Percentiles rank a stretch among this genome's conserved stretches.
phyloP scores from a whole-genome alignment of 1,140 invertebrate genomes.

The Teleogryllus occipitalis region DNA sequence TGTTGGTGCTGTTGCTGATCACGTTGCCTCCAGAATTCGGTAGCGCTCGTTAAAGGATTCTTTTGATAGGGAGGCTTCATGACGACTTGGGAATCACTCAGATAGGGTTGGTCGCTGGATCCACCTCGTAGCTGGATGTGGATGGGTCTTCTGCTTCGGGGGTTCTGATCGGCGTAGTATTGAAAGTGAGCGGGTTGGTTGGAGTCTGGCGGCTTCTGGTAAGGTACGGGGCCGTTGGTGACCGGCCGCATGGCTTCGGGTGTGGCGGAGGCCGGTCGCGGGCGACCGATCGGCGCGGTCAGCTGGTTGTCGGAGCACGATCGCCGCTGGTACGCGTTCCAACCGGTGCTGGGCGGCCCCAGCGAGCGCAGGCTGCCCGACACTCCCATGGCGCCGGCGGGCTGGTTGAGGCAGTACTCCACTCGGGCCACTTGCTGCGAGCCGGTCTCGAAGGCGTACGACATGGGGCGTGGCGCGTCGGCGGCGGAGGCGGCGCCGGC shows the following conservation, averaged over 20 bases:
- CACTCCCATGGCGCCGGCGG: not conserved
- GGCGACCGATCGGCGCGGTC: conserved; percentile 12
- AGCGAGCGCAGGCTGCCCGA: not conserved
- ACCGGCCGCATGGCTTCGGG: conserved; percentile 33
- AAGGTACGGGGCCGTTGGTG: not conserved
- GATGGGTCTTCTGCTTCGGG: conserved; percentile 55
- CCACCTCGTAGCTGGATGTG: conserved; percentile 39
- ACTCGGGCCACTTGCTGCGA: conserved; percentile 22
- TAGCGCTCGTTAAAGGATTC: conserved; percentile 6
- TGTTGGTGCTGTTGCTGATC: conserved; percentile 34
- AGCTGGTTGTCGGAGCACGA: conserved; percentile 11
- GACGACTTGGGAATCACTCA: conserved; percentile 41
- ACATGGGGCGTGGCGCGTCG: conserved; percentile 37
- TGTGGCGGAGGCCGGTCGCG: conserved; percentile 47
- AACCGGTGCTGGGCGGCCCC: not conserved
- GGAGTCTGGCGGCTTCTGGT: not conserved
- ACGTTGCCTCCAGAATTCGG: conserved; percentile 52
- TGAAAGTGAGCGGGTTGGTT: conserved; percentile 38
- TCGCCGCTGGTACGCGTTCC: not conserved
- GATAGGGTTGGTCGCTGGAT: conserved; percentile 38
- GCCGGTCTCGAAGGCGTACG: conserved; percentile 40
- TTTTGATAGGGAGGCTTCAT: conserved; percentile 25
- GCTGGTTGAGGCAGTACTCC: not conserved
- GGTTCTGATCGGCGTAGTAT: conserved; percentile 56
- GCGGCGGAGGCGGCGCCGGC: not conserved